phyloP scores from a whole-genome alignment of 64 coral and sea anemone genomes.

The Pachyseris speciosa region DNA sequence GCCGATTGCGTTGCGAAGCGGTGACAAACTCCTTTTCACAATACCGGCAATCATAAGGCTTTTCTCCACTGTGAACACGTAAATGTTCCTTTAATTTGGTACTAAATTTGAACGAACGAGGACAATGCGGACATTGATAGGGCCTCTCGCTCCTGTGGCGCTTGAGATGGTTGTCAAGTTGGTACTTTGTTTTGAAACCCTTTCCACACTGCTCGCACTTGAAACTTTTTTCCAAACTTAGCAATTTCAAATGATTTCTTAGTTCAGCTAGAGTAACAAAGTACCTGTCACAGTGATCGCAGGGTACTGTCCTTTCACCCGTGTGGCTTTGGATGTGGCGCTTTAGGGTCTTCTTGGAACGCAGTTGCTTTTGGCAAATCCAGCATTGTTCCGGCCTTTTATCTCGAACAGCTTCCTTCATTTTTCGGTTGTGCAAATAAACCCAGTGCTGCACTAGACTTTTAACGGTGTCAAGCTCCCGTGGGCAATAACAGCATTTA shows the following conservation, averaged over 20 bases:
- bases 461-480: neutral
- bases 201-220: conserved; percentile 34
- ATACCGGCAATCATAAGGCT: neutral
- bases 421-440: neutral
- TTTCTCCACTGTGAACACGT: conserved; percentile 22
- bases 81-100: neutral
- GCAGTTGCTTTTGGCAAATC: neutral
- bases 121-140: conserved; percentile 13
- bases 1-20: neutral
- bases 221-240: neutral
- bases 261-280: neutral
- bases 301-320: neutral
- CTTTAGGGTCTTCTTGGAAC: neutral
- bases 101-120: neutral
- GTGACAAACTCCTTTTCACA: neutral
- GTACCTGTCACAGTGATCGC: conserved; percentile 19
- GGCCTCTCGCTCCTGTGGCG: neutral
- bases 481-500: neutral
- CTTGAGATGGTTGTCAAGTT: neutral
- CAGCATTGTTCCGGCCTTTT: neutral
- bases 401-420: neutral
- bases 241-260: neutral
- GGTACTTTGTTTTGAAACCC: neutral
- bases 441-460: neutral
- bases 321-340: neutral